A percentile compares a stretch with the other conserved stretches of the same genome.
phyloP scores from a whole-genome alignment of 2,113 vertebrate species.

The Periophthalmus modestus region DNA sequence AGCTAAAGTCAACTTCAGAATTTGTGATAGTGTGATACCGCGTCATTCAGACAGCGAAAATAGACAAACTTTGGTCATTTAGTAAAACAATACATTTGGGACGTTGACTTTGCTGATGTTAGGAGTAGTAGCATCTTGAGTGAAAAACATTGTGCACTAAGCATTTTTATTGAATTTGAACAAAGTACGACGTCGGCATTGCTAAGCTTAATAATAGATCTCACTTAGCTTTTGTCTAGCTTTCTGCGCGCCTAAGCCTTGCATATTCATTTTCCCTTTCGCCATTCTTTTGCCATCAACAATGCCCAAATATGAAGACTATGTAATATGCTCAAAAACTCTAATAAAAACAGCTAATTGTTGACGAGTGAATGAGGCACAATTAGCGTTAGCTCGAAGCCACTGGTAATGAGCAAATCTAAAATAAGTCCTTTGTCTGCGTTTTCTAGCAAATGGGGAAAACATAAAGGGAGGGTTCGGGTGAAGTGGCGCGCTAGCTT shows the following conservation, averaged over 20 bases:
- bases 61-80: background rate
- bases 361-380: constrained; percentile 58
- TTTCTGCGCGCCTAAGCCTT: constrained; percentile 47
- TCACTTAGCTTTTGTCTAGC: constrained; percentile 64
- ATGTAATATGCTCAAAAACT: constrained; percentile 56
- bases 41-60: background rate
- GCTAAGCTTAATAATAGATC: constrained; percentile 56
- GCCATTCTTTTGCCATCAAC: constrained; percentile 51
- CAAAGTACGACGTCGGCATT: constrained; percentile 44
- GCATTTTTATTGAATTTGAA: constrained; percentile 50
- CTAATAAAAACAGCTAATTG: constrained; percentile 63
- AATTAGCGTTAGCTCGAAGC: constrained; percentile 59
- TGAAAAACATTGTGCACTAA: constrained; percentile 31
- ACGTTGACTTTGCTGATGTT: background rate
- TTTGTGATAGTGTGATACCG: background rate
- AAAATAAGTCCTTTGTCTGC: constrained; percentile 61
- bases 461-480: constrained; percentile 38
- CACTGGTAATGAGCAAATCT: constrained; percentile 53
- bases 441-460: constrained; percentile 41
- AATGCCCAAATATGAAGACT: constrained; percentile 58
- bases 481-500: constrained; percentile 19
- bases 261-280: constrained; percentile 52
- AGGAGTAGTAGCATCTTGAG: background rate
- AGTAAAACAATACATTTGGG: background rate
- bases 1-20: background rate